phyloP scores from a whole-genome alignment of 2,888 invertebrate species.

The Crossocerus cetratus region DNA sequence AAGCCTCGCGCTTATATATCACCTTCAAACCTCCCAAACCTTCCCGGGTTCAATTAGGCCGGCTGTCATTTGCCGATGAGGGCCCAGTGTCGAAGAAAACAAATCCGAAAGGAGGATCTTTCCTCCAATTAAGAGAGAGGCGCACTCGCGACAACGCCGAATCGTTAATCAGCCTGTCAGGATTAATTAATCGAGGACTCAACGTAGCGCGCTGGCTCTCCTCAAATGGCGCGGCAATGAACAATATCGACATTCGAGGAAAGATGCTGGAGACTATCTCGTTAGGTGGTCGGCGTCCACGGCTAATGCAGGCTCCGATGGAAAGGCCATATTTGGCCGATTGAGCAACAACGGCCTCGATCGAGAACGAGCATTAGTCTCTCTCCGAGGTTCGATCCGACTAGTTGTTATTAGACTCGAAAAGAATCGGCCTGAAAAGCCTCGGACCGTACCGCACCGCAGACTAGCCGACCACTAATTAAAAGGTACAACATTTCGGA shows the following conservation, averaged over 20 bases:
- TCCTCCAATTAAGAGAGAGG: constrained; percentile 26
- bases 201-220: background rate
- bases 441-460: no score
- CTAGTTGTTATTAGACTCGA: no score
- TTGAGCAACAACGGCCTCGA: constrained; percentile 55
- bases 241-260: constrained; percentile 25
- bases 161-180: constrained; percentile 6
- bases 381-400: no score
- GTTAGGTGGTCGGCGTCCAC: constrained; percentile 39
- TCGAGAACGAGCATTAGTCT: constrained; percentile 43
- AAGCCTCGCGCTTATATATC: no score
- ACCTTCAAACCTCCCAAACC: no score
- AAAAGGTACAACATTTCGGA: no score
- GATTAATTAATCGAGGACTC: constrained; percentile 38
- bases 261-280: constrained; percentile 27
- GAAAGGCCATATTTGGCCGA: constrained; percentile 58
- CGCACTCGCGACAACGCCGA: background rate
- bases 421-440: no score
- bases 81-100: no score
- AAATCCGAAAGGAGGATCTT: no score
- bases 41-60: no score
- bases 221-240: background rate
- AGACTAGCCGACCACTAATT: no score
- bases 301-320: constrained; percentile 39
- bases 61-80: no score